Percentiles rank a stretch among this genome's conserved stretches.
These are phyloP conservation scores for Periphyllus acericola DNA, from an alignment of 2,888 invertebrate genomes.

Conservation along the genomic window DNA sequence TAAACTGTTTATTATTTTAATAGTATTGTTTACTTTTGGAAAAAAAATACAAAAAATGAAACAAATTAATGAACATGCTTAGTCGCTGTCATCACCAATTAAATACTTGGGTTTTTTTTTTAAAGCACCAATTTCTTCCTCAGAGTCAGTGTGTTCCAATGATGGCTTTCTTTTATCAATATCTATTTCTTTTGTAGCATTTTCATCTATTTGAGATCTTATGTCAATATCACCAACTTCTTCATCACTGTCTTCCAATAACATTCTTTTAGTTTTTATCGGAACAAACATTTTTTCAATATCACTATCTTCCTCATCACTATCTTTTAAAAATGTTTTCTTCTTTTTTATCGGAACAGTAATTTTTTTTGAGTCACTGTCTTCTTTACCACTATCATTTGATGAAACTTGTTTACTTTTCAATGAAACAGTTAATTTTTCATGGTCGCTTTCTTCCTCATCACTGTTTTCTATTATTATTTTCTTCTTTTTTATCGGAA, in stretches of 20 bases:
- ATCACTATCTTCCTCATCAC: background rate
- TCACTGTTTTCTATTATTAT: background rate
- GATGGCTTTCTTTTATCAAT: background rate
- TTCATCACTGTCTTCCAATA: slow-evolving; percentile 19
- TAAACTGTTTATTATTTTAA: slow-evolving; percentile 56
- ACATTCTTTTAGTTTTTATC: background rate
- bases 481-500: background rate
- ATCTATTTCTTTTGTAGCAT: background rate
- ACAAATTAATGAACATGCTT: slow-evolving; percentile 4
- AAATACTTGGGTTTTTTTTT: slow-evolving; percentile 28
- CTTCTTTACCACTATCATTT: background rate
- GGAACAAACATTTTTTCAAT: background rate
- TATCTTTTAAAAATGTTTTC: background rate
- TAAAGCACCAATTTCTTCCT: slow-evolving; percentile 2
- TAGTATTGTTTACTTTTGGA: slow-evolving; percentile 48
- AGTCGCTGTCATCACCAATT: slow-evolving; percentile 33
- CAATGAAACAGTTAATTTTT: background rate
- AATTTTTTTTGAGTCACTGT: background rate
- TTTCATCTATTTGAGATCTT: background rate
- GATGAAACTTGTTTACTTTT: background rate
- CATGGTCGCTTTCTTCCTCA: background rate
- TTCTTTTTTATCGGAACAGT: background rate
- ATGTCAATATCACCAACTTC: background rate
- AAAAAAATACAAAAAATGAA: background rate
- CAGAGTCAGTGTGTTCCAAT: slow-evolving; percentile 16